Evolutionary conservation across 2,888 invertebrate species (phyloP), one percentile per base, ranked within the genome.

Genomic region (Agriopis marginaria): DNA sequence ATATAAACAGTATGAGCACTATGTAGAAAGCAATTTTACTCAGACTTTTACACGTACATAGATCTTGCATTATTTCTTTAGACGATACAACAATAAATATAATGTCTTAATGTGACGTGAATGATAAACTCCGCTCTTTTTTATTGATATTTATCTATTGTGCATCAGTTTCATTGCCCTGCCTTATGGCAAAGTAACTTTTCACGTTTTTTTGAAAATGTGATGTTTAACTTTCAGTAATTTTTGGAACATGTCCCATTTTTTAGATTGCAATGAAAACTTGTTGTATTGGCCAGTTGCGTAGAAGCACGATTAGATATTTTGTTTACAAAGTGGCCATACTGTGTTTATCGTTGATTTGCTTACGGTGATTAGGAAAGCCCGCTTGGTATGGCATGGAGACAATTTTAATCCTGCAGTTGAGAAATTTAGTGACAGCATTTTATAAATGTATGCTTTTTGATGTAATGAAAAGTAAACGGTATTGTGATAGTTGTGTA

Each of bases 401-500:
- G 50, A 60, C 39, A 63, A 56, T 62, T 49, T 56, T 58, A 42
- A 51, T 55, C 44, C 44, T 42, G 75, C 84, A 84, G 87, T 87
- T 88, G 81, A 86, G 88, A 73, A 80, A 82, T 86, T 85, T 82
- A 85, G 80, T 84, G 82, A 81, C 72, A 77, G 76, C 82, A 71
- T 73, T 74, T 69, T 61, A 32, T 75, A 64, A 75, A 61, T 74
- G 68, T 77, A 72, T 68, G 75, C 76, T 75, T 76, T 71, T 72
- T 71, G 69, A 63, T 74, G 71, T 76, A 74, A 74, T 62, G 74
- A 74, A 72, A 75, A 70, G 72, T 70, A 84, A 83, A 82, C 82
- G 86, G 88, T 89, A 90, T 89, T 93, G 93, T 93, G 92, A 92
- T 93, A 92, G 88, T 88, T 83, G 89, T 90, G 90, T 92, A 89